phyloP scores from a whole-genome alignment of 2,888 invertebrate genomes.

The Mongoloraphidia duomilia region DNA sequence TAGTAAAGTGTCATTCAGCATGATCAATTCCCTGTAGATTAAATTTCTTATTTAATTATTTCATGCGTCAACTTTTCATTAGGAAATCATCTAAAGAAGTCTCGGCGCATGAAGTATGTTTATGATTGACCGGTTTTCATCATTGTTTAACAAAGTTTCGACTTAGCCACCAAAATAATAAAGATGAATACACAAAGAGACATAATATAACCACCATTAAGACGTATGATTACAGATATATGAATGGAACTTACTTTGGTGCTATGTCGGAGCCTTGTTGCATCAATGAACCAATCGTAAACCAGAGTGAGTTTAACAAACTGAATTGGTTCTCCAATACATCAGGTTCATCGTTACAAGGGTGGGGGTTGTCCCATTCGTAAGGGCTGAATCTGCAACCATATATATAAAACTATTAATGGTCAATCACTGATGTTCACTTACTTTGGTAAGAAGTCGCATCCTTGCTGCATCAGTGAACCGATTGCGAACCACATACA shows the following conservation, averaged over 20 bases:
- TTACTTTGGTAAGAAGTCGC: conserved; percentile 91
- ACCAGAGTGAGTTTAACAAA: conserved; percentile 86
- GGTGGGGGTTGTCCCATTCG: conserved; percentile 84
- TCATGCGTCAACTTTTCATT: too few relatives aligned
- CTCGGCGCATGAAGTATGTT: too few relatives aligned
- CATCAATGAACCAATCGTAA: conserved; percentile 84
- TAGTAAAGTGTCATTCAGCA: too few relatives aligned
- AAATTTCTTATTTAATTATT: too few relatives aligned
- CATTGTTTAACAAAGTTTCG: too few relatives aligned
- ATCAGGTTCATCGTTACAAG: conserved; percentile 71
- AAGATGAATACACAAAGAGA: too few relatives aligned
- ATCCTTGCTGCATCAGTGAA: conserved; percentile 90
- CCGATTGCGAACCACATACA: conserved; percentile 97
- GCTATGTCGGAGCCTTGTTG: conserved; percentile 88
- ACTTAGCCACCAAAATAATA: too few relatives aligned
- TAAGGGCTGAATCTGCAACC: conserved; percentile 74
- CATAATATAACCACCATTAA: too few relatives aligned
- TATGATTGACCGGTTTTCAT: too few relatives aligned
- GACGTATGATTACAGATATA: too few relatives aligned
- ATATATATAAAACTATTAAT: conserved; percentile 11
- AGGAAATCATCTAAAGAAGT: too few relatives aligned
- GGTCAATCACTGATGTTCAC: conserved; percentile 22
- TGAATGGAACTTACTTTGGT: conserved; percentile 58
- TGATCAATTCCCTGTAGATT: too few relatives aligned
- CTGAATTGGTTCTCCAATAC: conserved; percentile 84